These are phyloP conservation scores for Tympanoctomys barrerae DNA, from an alignment of 2,797 vertebrate species.

Conservation along the genomic window DNA sequence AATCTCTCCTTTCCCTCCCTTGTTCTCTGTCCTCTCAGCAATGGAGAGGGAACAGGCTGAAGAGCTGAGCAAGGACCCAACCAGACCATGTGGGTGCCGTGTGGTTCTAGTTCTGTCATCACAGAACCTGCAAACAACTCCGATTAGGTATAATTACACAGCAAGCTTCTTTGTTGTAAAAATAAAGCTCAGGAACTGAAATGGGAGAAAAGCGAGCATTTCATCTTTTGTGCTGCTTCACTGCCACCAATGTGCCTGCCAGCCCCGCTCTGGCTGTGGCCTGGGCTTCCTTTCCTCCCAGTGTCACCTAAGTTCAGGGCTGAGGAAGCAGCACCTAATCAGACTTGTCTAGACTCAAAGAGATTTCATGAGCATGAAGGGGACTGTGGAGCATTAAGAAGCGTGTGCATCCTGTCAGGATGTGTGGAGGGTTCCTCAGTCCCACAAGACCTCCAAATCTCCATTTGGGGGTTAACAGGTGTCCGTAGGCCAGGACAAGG, in stretches of 20 bases:
- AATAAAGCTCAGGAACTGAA: background rate
- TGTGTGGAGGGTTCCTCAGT: background rate
- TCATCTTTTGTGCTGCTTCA: too few relatives aligned
- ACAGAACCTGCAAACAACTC: background rate
- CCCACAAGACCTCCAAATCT: background rate
- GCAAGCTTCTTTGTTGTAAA: background rate
- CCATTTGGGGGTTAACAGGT: conserved; percentile 22
- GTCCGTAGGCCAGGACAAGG: background rate
- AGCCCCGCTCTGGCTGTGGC: too few relatives aligned
- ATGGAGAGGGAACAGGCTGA: background rate
- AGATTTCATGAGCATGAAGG: background rate
- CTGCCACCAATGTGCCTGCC: background rate
- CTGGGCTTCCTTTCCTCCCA: background rate
- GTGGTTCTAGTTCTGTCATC: background rate
- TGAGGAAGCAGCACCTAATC: background rate
- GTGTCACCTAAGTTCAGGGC: too few relatives aligned
- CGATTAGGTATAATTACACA: background rate
- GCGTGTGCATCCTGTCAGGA: background rate
- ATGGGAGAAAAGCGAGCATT: background rate
- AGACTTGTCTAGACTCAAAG: background rate
- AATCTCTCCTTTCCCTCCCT: background rate
- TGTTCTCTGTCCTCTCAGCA: background rate
- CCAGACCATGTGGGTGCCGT: background rate
- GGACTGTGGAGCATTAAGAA: background rate
- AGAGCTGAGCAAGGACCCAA: background rate